These are phyloP conservation scores for Lymantria monacha DNA, from an alignment of 2,888 invertebrate species.

Conservation along the genomic window DNA sequence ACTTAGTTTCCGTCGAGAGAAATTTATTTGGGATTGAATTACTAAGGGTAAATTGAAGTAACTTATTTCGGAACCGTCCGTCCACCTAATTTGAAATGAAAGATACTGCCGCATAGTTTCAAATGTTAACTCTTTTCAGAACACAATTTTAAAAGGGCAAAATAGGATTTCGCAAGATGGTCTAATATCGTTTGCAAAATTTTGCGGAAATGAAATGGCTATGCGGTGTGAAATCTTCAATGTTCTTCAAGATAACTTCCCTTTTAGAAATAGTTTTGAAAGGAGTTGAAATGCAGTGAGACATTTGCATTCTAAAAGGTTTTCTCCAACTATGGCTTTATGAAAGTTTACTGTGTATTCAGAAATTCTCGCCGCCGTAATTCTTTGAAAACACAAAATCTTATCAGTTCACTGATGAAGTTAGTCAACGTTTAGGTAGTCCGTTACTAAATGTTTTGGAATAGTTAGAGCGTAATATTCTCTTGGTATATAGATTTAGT, in stretches of 20 bases:
- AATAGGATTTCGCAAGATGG: constrained; percentile 17
- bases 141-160: constrained; percentile 26
- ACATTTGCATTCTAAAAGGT: constrained; percentile 73
- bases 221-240: constrained; percentile 54
- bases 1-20: constrained; percentile 17
- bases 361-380: constrained; percentile 33
- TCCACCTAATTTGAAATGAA: constrained; percentile 14
- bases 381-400: constrained; percentile 47
- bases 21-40: constrained; percentile 32
- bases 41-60: constrained; percentile 18
- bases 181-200: constrained; percentile 48
- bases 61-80: constrained; percentile 17
- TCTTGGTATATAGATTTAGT: too few species aligned
- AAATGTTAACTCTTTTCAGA: constrained; percentile 28
- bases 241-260: constrained; percentile 57
- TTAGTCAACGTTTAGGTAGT: constrained; percentile 36
- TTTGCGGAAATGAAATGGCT: constrained; percentile 52
- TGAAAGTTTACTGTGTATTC: constrained; percentile 57
- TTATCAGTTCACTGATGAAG: constrained; percentile 40
- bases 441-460: constrained; percentile 11
- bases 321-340: constrained; percentile 48
- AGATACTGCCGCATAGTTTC: constrained; percentile 27
- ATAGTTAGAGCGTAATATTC: background rate
- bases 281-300: constrained; percentile 63
- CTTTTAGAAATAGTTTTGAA: constrained; percentile 69